phyloP scores from a whole-genome alignment of 2,888 invertebrate genomes.

The Lymantria dispar region DNA sequence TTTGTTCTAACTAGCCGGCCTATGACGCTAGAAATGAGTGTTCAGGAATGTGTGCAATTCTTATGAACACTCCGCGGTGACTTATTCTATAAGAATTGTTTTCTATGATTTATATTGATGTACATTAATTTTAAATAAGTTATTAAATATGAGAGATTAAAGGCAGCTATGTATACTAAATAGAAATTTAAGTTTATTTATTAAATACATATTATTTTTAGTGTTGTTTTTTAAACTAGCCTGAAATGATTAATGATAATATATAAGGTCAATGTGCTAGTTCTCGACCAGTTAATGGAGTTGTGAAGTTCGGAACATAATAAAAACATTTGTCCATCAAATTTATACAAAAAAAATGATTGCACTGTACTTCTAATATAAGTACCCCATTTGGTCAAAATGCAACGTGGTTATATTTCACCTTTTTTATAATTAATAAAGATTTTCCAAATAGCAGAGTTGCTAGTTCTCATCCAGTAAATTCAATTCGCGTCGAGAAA shows the following conservation, averaged over 20 bases:
- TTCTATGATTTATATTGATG: conserved; percentile 19
- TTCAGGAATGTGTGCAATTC: conserved; percentile 9
- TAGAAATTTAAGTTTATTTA: conserved; percentile 33
- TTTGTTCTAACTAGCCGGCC: conserved; percentile 65
- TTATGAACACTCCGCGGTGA: conserved; percentile 17
- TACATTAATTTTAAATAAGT: conserved; percentile 36
- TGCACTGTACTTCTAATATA: no score
- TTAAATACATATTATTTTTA: conserved; percentile 19
- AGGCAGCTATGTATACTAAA: conserved; percentile 66
- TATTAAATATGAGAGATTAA: conserved; percentile 45
- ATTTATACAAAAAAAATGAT: no score
- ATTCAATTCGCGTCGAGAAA: no score
- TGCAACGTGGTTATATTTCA: no score
- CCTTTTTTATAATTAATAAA: no score
- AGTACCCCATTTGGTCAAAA: no score
- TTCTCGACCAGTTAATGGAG: no score
- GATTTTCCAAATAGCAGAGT: no score
- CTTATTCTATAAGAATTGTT: conserved; percentile 21
- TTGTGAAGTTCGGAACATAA: no score
- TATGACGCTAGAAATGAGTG: conserved; percentile 50
- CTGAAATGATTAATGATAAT: conserved; percentile 31
- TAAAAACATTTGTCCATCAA: no score
- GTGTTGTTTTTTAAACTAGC: conserved; percentile 14
- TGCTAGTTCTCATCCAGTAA: no score
- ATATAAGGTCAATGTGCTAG: no score